A percentile compares a stretch with the other conserved stretches of the same genome.
phyloP scores from a whole-genome alignment of 2,113 vertebrate species.

The Rallus limicola region DNA sequence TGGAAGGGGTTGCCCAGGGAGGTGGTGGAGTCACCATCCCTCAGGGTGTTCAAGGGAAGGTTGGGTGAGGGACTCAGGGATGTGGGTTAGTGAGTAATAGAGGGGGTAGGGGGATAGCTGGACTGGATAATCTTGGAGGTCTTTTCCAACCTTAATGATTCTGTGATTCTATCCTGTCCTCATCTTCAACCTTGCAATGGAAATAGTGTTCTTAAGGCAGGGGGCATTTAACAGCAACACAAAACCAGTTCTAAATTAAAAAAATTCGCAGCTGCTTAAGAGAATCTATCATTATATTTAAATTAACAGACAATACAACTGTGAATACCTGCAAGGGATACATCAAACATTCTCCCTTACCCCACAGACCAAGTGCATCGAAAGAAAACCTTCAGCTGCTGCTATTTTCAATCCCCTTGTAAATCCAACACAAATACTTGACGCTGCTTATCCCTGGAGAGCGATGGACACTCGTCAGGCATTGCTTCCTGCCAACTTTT shows the following conservation, averaged over 20 bases:
- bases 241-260: background rate
- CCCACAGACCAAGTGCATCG: background rate
- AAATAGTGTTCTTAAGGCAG: background rate
- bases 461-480: background rate
- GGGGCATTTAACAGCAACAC: background rate
- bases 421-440: background rate
- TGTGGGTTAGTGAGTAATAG: no score
- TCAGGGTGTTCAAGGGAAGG: no score
- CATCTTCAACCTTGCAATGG: background rate
- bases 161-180: background rate
- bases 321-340: background rate
- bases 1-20: no score
- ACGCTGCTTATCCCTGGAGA: background rate
- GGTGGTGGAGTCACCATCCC: no score
- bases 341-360: background rate
- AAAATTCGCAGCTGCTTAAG: background rate
- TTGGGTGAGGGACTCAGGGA: no score
- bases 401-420: background rate
- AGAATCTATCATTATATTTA: background rate
- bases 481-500: background rate
- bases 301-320: background rate
- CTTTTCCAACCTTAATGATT: no score
- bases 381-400: background rate
- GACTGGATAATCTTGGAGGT: no score
- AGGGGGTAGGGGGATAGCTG: no score